A percentile compares a stretch with the other conserved stretches of the same genome.
Evolutionary conservation across 2,888 invertebrate genomes (phyloP).

Genomic region (Drosophila infuscata): DNA sequence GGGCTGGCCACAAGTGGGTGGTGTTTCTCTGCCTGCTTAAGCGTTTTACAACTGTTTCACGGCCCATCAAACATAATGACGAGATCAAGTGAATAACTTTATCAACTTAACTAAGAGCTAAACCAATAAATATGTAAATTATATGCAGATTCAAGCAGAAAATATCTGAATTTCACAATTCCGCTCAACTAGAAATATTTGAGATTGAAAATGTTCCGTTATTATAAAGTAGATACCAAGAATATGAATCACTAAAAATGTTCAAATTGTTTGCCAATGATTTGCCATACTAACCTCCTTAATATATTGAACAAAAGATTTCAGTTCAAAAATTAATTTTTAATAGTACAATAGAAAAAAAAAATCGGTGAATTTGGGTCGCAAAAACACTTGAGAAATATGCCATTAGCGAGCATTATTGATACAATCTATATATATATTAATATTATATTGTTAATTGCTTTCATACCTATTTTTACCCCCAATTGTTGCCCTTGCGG

Average conservation of each 20-base stretch:
- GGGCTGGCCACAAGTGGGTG: conserved; percentile 15
- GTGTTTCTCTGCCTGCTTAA: conserved; percentile 19
- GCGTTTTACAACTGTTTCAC: conserved; percentile 51
- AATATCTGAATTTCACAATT: neutral
- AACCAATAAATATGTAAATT: conserved; percentile 25
- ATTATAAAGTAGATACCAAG: neutral
- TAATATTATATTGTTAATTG: conserved; percentile 23
- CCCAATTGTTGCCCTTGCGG: conserved; percentile 45
- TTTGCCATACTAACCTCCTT: conserved; percentile 28
- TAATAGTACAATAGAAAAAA: conserved; percentile 11
- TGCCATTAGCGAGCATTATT: conserved; percentile 30
- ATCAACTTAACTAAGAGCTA: conserved; percentile 1
- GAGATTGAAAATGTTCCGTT: neutral
- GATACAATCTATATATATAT: neutral
- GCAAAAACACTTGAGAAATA: conserved; percentile 36
- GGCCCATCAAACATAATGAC: conserved; percentile 46
- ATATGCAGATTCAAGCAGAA: neutral
- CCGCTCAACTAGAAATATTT: neutral
- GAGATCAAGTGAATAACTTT: conserved; percentile 1
- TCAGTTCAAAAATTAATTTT: conserved; percentile 22
- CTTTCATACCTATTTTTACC: conserved; percentile 9
- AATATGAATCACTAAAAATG: neutral
- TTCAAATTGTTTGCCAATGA: conserved; percentile 13
- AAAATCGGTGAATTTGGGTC: conserved; percentile 39
- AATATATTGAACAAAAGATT: conserved; percentile 16